phyloP scores from a whole-genome alignment of 2,797 vertebrate genomes.

The Dromococcyx pavoninus region DNA sequence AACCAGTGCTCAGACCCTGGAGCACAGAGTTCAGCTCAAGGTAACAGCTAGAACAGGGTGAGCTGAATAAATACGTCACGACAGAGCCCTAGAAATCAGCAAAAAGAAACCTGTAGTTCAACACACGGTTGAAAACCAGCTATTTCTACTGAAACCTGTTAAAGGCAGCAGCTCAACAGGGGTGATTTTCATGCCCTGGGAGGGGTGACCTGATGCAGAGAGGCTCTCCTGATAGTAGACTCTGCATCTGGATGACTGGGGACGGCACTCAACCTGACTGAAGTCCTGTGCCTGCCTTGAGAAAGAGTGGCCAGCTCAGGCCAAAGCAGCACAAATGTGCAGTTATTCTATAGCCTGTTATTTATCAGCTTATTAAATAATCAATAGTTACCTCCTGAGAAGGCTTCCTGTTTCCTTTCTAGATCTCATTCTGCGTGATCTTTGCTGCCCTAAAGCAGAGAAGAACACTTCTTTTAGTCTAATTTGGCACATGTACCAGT shows the following conservation, averaged over 20 bases:
- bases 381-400: background rate
- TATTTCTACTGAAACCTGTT: background rate
- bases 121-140: background rate
- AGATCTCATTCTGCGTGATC: background rate
- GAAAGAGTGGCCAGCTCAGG: background rate
- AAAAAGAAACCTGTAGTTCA: background rate
- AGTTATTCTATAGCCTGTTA: background rate
- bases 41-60: background rate
- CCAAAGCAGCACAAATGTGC: background rate
- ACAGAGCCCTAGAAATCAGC: background rate
- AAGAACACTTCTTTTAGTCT: background rate
- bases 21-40: background rate
- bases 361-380: conserved; percentile 29
- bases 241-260: background rate
- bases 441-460: background rate
- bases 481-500: background rate
- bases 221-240: background rate
- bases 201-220: background rate
- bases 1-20: background rate
- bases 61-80: background rate
- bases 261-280: background rate
- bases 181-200: background rate
- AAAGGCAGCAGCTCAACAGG: background rate
- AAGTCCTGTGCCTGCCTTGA: background rate
- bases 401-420: background rate